Conservation (phyloP, 2,113 vertebrate species). For the Mus spicilegus region DNA sequence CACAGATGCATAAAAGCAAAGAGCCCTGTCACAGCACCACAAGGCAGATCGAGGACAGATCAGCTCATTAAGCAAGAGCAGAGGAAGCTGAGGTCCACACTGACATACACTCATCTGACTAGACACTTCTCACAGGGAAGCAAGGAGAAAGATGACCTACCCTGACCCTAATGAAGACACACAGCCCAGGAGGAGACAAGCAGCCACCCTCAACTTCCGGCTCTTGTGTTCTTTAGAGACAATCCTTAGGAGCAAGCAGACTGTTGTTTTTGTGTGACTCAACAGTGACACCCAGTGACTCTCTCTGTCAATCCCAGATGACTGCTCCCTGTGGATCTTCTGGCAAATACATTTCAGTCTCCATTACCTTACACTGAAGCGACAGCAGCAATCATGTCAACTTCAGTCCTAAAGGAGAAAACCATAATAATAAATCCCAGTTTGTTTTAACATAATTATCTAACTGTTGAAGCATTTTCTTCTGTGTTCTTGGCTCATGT, state of each 20-base stretch:
- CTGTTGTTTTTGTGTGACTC: slow-evolving; percentile 84
- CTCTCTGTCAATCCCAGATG: slow-evolving; percentile 85
- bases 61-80: slow-evolving; percentile 52
- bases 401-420: slow-evolving; percentile 72
- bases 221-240: slow-evolving; percentile 38
- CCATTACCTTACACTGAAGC: slow-evolving; percentile 6
- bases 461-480: slow-evolving; percentile 80
- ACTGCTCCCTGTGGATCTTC: slow-evolving; percentile 42
- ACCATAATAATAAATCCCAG: slow-evolving; percentile 78
- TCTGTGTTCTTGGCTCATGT: slow-evolving; percentile 53
- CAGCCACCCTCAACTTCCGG: not conserved
- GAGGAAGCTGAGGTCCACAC: not conserved
- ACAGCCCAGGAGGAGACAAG: not conserved
- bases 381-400: slow-evolving; percentile 74
- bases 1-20: not conserved
- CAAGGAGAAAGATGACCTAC: not conserved
- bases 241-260: slow-evolving; percentile 62
- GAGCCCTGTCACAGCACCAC: not conserved
- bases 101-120: not conserved
- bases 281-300: slow-evolving; percentile 91
- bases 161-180: slow-evolving; percentile 39
- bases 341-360: slow-evolving; percentile 63
- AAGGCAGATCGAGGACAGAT: slow-evolving; percentile 22
- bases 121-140: not conserved
- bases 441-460: slow-evolving; percentile 84